These are phyloP conservation scores for Rhinolophus sinicus DNA, from an alignment of 2,113 vertebrate genomes.

Conservation along the genomic window DNA sequence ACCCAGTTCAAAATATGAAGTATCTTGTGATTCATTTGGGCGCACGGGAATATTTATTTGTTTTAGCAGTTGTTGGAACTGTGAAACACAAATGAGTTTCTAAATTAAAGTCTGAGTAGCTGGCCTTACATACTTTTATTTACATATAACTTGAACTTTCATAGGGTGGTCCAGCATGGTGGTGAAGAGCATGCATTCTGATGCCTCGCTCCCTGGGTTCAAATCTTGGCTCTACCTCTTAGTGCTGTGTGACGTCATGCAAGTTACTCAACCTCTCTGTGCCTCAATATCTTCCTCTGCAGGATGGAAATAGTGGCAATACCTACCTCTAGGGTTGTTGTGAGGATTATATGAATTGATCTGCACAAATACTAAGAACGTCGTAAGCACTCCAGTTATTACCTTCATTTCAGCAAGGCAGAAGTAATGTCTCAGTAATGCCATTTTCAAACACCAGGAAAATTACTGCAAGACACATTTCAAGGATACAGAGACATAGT, in stretches of 20 bases:
- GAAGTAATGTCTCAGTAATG: background rate
- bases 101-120: background rate
- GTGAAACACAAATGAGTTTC: background rate
- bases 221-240: background rate
- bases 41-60: background rate
- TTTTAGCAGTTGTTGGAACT: background rate
- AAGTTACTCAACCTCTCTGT: background rate
- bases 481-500: background rate
- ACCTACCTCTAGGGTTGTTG: background rate
- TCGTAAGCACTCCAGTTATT: background rate
- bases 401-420: background rate
- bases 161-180: background rate
- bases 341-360: background rate
- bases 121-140: background rate
- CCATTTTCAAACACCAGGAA: background rate
- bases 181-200: background rate
- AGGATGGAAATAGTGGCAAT: too few relatives aligned
- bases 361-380: background rate
- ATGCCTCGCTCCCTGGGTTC: background rate
- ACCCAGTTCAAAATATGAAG: background rate
- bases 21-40: background rate
- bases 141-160: background rate
- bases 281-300: background rate
- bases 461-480: background rate
- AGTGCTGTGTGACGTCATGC: background rate